A percentile compares a stretch with the other conserved stretches of the same genome.
Conservation (phyloP, 2,113 vertebrate species). For the Asarcornis scutulata region DNA sequence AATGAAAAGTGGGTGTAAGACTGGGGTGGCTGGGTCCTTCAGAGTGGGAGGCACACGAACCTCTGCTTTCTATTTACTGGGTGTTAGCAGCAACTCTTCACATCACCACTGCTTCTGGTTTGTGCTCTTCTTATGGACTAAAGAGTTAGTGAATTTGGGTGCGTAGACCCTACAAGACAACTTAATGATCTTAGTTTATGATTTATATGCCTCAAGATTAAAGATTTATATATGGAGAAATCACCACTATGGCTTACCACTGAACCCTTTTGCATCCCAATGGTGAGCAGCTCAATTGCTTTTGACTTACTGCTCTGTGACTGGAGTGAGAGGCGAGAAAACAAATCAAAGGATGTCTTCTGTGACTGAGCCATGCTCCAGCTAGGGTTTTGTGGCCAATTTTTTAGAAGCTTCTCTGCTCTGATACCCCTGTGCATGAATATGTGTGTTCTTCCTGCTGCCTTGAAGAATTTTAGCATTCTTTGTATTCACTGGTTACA, state of each 20-base stretch:
- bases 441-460: background rate
- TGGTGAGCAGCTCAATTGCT: background rate
- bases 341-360: background rate
- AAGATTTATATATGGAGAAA: background rate
- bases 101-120: background rate
- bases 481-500: background rate
- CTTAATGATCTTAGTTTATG: background rate
- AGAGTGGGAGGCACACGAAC: background rate
- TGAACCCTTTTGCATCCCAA: background rate
- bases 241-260: background rate
- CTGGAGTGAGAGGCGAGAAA: background rate
- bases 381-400: background rate
- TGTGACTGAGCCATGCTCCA: background rate
- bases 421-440: background rate
- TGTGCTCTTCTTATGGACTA: background rate
- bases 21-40: background rate
- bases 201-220: background rate
- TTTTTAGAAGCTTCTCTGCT: background rate
- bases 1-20: background rate
- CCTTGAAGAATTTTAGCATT: slow-evolving; percentile 1
- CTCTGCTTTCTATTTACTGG: background rate
- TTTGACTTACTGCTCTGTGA: background rate
- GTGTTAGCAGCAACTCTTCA: background rate
- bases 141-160: background rate
- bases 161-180: background rate